Percentiles rank a stretch among this genome's conserved stretches.
Conservation (phyloP, 2,113 vertebrate genomes). For the Silurus asotus region DNA sequence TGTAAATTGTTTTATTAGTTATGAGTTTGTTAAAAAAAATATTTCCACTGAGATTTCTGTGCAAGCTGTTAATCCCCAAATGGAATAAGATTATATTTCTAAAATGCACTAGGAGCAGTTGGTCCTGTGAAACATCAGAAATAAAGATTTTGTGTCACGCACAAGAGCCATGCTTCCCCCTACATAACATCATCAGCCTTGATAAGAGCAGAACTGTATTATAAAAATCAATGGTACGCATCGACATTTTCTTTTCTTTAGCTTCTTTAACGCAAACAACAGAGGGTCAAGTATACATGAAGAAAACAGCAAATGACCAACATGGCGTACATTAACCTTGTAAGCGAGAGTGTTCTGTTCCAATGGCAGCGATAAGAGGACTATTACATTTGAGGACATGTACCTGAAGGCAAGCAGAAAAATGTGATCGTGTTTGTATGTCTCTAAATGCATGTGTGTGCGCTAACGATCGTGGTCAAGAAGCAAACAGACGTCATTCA, state of each 20-base stretch:
- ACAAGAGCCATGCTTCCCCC: constrained; percentile 14
- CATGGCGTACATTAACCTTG: constrained; percentile 18
- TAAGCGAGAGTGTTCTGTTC: constrained; percentile 1
- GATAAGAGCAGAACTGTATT: constrained; percentile 21
- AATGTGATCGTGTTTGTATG: not conserved
- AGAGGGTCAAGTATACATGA: constrained; percentile 28
- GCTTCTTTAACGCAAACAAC: constrained; percentile 25
- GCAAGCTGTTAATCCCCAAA: not conserved
- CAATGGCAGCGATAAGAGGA: not conserved
- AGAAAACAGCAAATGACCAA: constrained; percentile 9
- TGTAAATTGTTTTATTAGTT: not conserved
- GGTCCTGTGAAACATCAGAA: not conserved
- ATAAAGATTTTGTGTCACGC: constrained; percentile 8
- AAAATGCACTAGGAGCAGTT: not conserved
- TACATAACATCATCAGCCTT: constrained; percentile 4
- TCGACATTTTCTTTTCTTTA: not conserved
- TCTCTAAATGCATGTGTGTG: not conserved
- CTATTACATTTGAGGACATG: constrained; percentile 10
- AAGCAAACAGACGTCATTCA: not conserved
- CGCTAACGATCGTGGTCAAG: not conserved
- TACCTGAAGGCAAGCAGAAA: constrained; percentile 9
- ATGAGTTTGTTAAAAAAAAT: not conserved
- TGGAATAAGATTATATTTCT: not conserved
- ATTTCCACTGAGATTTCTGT: not conserved
- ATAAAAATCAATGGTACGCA: constrained; percentile 31